Evolutionary conservation across 2,888 invertebrate species (phyloP), one percentile per base, ranked within the genome.

Genomic region (Luperina nickerlii): DNA sequence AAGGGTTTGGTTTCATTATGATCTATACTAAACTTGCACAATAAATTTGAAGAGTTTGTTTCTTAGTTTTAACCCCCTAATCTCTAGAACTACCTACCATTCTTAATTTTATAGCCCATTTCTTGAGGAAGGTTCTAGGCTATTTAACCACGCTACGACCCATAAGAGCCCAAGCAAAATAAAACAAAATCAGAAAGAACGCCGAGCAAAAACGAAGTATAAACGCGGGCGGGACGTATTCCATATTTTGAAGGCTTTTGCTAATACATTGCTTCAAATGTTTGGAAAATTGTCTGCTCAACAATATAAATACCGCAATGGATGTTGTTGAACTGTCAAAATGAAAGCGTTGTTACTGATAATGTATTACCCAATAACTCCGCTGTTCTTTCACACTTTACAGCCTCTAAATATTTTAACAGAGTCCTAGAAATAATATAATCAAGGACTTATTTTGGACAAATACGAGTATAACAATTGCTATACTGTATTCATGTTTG

Each of bases 401-500:
- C 13, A 24, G 2, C 18, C 51, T n/a, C 8, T 27, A 60, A 67
- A 79, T 65, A 38, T 27, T 38, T 42, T 57, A 8, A 45, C 24
- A 38, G 20, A 81, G 18, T 42, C 20, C 38, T 32, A 51, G 48
- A 73, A 66, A 32, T 42, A 60, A 74, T 79, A 45, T 45, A n/a
- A 45, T 18, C 11, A 60, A 24, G 20, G 32, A 76, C 42, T 65
- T 42, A 60, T 69, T 82, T 69, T 51, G 57, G 32, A 32, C 48
- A 48, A 76, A 82, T 24, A 38, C 38, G 38, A 38, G 38, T 6
- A 69, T 65, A 42, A 76, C 11, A 32, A 68, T 65, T 69, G 32
- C 57, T 57, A 24, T 57, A 57, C 67, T 74, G 51, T 45, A 45
- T 81, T 81, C 51, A 62, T 54, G 57, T 81, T 81, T 82, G 48